Conservation (phyloP, 2,888 invertebrate species). For the Napeogenes sylphis region DNA sequence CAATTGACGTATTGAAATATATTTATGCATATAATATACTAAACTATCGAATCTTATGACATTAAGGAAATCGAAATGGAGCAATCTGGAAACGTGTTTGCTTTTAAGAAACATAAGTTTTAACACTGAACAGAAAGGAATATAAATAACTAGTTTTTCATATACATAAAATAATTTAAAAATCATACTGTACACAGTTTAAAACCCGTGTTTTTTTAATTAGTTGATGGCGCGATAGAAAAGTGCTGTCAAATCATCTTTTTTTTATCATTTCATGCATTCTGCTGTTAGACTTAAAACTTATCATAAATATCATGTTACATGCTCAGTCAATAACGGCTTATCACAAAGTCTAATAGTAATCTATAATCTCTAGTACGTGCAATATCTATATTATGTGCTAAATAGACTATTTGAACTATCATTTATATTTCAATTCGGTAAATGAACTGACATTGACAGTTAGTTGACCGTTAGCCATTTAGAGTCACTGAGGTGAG, state of each 20-base stretch:
- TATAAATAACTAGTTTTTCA: no score
- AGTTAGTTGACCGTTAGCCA: background rate
- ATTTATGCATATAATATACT: no score
- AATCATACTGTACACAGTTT: background rate
- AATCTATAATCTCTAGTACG: no score
- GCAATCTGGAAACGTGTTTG: slow-evolving; percentile 1
- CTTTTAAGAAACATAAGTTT: background rate
- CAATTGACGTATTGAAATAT: no score
- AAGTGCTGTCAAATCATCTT: no score
- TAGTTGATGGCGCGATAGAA: no score
- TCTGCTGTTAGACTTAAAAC: no score
- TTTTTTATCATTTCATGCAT: no score
- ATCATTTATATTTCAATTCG: slow-evolving; percentile 1
- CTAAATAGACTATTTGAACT: background rate
- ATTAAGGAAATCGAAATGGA: background rate
- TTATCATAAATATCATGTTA: no score
- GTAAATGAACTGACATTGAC: slow-evolving; percentile 6
- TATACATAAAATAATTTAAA: no score
- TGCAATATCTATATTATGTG: background rate
- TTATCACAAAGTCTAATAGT: background rate
- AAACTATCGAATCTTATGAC: no score
- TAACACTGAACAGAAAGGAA: background rate
- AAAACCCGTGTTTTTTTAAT: no score
- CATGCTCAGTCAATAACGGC: background rate
- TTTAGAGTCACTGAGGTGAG: background rate